Percentiles rank a stretch among this genome's conserved stretches.
Conservation (phyloP, 2,113 vertebrate species). For the Tragelaphus buxtoni region DNA sequence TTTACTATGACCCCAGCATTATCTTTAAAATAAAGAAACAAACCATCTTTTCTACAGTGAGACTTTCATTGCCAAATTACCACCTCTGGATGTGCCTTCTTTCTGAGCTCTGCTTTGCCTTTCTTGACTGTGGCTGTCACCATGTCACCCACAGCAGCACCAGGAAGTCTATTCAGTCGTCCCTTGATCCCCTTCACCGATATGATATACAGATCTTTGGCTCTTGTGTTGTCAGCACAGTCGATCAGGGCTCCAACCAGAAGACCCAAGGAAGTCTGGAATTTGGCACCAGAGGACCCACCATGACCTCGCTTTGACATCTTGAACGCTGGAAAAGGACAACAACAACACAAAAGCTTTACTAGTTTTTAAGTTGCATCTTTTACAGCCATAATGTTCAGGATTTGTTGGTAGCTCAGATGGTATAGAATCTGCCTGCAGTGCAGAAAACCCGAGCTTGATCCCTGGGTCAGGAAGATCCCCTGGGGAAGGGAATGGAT, state of each 20-base stretch:
- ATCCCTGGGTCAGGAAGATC: not conserved
- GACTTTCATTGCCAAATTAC: not conserved
- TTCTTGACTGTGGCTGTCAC: not conserved
- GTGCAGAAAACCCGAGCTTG: not conserved
- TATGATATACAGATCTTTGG: not conserved
- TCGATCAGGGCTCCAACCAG: not conserved
- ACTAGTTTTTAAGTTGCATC: not conserved
- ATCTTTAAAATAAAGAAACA: not conserved
- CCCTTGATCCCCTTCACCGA: not conserved
- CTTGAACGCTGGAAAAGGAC: rapidly evolving
- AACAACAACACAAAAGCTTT: not conserved
- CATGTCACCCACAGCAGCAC: not conserved
- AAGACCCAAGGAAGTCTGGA: not conserved
- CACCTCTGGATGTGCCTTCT: not conserved
- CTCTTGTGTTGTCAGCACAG: not conserved
- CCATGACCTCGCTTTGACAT: not conserved
- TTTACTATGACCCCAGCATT: not conserved
- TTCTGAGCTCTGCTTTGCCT: not conserved
- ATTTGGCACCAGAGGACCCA: not conserved
- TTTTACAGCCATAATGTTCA: not conserved
- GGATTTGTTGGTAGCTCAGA: not conserved
- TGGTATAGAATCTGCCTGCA: not conserved
- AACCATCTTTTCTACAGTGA: not conserved
- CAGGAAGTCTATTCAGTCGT: not conserved
- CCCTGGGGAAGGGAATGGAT: not conserved